Evolutionary conservation across 2,797 vertebrate genomes (phyloP), one percentile per base, ranked within the genome.

Genomic region (Triplophysa yarkandensis): DNA sequence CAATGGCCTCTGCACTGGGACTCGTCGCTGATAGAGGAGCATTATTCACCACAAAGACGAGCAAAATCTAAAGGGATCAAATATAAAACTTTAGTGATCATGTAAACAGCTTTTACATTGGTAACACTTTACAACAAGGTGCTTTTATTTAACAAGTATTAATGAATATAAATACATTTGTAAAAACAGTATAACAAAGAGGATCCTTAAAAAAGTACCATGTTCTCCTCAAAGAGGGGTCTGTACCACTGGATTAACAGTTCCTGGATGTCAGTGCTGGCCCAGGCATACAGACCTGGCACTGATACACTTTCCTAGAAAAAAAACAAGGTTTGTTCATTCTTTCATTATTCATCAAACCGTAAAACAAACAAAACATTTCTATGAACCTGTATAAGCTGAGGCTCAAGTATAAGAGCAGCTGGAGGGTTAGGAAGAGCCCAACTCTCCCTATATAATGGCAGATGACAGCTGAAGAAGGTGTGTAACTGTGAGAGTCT

Each of bases 171-270:
- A 17, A 44, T 17, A 2, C 4, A 44, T 16, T 17, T 44, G 17
- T 17, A 0, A n/a, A n/a, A n/a, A 44, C 11, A 43, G 13, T 57
- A 30, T 1, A 21, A n/a, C 14, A 28, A 16, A 4, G 30, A 36
- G 1, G 19, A 66, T 14, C 11, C 50, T 28, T 32, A 34, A 10
- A 17, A 14, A 23, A 55, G 21, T 93, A 95, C 94, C 92, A 83
- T 89, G 52, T 57, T 64, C 79, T 76, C 83, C 62, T 69, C 27
- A 39, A 43, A 74, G 83, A 85, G 81, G 81, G 92, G 92, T 39
- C 85, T 83, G 68, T 92, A 90, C 93, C 94, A 95, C 44, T 94
- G 94, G 78, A 95, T 86, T 60, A 88, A 92, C 41, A 95, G 90
- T 75, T 94, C 91, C 74, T 92, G 90, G 69, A 81, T 90, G 36